Evolutionary conservation across 1,140 invertebrate species (phyloP).

Genomic region (Drosophila miranda): DNA sequence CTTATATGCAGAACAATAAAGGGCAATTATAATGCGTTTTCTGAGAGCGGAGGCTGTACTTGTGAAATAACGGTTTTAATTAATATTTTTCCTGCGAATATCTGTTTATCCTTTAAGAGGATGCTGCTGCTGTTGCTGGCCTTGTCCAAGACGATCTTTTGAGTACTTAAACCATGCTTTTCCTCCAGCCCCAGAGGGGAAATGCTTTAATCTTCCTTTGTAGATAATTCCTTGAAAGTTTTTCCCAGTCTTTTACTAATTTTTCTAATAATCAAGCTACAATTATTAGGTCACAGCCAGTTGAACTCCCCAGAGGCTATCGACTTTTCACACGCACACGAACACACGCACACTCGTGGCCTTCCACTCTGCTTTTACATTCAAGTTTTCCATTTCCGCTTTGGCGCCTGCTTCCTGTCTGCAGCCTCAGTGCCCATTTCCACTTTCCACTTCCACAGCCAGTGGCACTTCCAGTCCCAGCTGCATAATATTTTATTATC

Average conservation of each 20-base stretch:
- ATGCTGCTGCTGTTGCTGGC: not conserved
- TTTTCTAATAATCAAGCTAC: conserved; percentile 33
- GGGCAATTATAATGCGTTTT: conserved; percentile 31
- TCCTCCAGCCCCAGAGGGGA: no score
- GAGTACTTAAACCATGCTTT: no score
- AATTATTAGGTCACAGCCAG: conserved; percentile 36
- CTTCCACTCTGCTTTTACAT: conserved; percentile 28
- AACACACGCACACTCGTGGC: conserved; percentile 1
- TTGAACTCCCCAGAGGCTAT: conserved; percentile 34
- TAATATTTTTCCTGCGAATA: conserved; percentile 26
- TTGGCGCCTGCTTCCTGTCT: conserved; percentile 27
- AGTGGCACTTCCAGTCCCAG: conserved; percentile 43
- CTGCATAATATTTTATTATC: conserved; percentile 75
- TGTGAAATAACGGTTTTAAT: conserved; percentile 27
- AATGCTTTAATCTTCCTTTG: no score
- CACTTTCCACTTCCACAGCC: conserved; percentile 4
- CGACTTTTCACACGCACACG: conserved; percentile 23
- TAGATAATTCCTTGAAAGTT: not conserved
- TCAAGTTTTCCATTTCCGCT: conserved; percentile 53
- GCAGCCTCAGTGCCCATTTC: not conserved
- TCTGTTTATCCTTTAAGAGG: not conserved
- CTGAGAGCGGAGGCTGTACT: not conserved
- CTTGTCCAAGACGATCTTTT: not conserved
- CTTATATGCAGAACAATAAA: conserved; percentile 10
- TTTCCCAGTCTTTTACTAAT: no score